Conservation (phyloP, 2,113 vertebrate genomes). For the Butastur rufipennis region DNA sequence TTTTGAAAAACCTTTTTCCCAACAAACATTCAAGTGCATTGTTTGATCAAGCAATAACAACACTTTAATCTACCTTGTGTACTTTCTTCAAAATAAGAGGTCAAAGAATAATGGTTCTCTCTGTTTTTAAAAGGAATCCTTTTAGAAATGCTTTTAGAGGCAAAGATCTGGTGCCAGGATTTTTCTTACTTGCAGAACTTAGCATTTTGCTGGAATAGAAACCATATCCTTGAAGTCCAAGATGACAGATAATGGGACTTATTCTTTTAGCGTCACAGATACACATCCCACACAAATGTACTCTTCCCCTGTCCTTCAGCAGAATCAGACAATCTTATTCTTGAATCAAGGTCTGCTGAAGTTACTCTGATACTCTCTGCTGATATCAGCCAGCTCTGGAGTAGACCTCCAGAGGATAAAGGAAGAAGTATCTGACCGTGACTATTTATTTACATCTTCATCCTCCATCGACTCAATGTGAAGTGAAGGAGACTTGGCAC, state of each 20-base stretch:
- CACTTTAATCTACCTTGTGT: slow-evolving; percentile 4
- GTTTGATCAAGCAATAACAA: slow-evolving; percentile 49
- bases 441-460: background rate
- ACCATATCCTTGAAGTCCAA: background rate
- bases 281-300: background rate
- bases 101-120: background rate
- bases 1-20: slow-evolving; percentile 19
- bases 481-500: background rate
- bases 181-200: background rate
- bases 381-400: background rate
- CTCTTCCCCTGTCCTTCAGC: background rate
- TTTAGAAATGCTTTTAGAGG: slow-evolving; percentile 13
- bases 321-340: background rate
- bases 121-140: background rate
- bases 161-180: background rate
- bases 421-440: background rate
- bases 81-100: slow-evolving; percentile 22
- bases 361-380: background rate
- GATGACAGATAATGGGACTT: background rate
- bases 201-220: slow-evolving; percentile 4
- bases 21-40: slow-evolving; percentile 7
- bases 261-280: background rate
- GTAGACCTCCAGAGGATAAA: background rate
- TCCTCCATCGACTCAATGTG: background rate
- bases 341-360: background rate